These are phyloP conservation scores for Chrysaora quinquecirrha DNA, from an alignment of 30 jellyfish, hydroid and myxozoan genomes.

Conservation along the genomic window DNA sequence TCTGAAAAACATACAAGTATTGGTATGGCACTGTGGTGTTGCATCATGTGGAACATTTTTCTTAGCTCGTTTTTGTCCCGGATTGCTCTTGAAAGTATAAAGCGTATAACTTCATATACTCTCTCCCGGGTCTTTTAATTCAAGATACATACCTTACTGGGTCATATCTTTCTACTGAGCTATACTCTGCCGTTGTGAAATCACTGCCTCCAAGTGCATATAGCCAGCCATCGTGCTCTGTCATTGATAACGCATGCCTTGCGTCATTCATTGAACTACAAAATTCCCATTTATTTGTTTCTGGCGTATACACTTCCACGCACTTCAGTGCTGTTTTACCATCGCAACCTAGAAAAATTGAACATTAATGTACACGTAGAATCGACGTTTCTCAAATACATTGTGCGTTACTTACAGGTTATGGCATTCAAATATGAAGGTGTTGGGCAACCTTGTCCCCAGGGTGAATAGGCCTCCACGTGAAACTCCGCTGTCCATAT, in stretches of 20 bases:
- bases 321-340: conserved; percentile 56
- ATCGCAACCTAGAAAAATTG: conserved; percentile 61
- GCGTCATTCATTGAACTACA: conserved; percentile 67
- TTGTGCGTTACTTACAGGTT: no score
- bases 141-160: conserved; percentile 74
- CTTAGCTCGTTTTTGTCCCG: no score
- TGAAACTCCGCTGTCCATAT: no score
- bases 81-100: no score
- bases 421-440: no score
- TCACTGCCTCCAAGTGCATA: conserved; percentile 83
- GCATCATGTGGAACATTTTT: no score
- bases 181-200: conserved; percentile 45
- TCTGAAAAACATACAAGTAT: no score
- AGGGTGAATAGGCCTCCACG: no score
- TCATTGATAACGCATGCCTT: conserved; percentile 67
- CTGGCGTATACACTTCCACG: conserved; percentile 65
- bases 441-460: no score
- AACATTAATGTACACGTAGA: neutral
- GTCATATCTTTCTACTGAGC: conserved; percentile 78
- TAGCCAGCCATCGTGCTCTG: conserved; percentile 84
- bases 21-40: no score
- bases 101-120: no score
- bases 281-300: conserved; percentile 57
- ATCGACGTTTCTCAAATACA: neutral
- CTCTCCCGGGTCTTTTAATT: no score